Conservation (phyloP, 2,113 vertebrate genomes). For the Cyprinodon variegatus region DNA sequence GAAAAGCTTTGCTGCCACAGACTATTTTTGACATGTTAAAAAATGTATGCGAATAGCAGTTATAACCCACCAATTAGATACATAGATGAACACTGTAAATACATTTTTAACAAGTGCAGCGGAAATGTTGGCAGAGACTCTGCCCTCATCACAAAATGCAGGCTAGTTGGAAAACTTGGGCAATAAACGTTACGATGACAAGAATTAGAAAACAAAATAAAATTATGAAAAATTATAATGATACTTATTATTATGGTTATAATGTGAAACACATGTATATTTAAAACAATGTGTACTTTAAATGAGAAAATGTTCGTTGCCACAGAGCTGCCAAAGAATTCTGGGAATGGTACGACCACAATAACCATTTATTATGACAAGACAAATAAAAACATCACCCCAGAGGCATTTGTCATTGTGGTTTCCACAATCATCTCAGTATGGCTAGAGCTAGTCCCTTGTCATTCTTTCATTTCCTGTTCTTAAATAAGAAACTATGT, state of each 20-base stretch:
- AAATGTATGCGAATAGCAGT: not conserved
- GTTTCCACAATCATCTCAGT: conserved; percentile 54
- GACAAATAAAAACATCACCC: conserved; percentile 48
- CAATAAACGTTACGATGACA: too few relatives aligned
- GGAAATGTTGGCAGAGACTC: not conserved
- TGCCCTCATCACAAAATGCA: not conserved
- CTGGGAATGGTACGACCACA: conserved; percentile 24
- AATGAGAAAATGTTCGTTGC: conserved; percentile 24
- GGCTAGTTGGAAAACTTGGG: not conserved
- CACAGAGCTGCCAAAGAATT: conserved; percentile 1
- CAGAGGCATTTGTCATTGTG: conserved; percentile 40
- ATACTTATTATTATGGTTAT: not conserved
- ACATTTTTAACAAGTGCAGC: not conserved
- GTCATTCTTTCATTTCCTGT: conserved; percentile 75
- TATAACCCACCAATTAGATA: not conserved
- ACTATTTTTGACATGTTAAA: not conserved
- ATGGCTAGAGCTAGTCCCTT: conserved; percentile 64
- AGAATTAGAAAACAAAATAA: not conserved
- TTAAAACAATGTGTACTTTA: not conserved
- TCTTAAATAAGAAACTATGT: conserved; percentile 56
- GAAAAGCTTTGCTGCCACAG: not conserved
- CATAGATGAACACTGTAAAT: not conserved
- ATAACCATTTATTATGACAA: conserved; percentile 14
- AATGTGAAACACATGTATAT: not conserved
- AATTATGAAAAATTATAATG: not conserved